Base-by-base conservation (phyloP, 53 echinoderm and acorn worm genomes). In the Apostichopus leukothele region DNA sequence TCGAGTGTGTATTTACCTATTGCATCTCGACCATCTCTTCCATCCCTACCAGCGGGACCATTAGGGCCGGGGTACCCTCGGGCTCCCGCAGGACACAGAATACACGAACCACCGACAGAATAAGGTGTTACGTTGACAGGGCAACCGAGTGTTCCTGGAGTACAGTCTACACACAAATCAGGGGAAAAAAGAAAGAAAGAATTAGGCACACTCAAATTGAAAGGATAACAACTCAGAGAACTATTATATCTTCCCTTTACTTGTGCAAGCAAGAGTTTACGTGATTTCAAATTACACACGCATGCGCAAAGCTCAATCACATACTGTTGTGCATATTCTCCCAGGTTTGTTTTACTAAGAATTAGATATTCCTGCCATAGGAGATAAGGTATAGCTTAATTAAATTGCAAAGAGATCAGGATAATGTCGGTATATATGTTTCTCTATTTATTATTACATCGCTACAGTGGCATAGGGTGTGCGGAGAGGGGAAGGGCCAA, bases 1-100 rank as follows among this genome's bases (percentile, higher is more conserved):
- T 21, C 20, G 5, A 51, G 23, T 76, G 23, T 51, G 18, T 50
- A 12, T 59, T 77, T 51, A 81, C 81, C 60, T 12, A 81, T 81
- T 81, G 81, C 81, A 19, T 71, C 71, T 71, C 71, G 18, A 71
- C 71, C 71, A 18, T 81, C 81, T 59, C 81, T 81, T 22, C 81
- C 81, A 57, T 81, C 81, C 59, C 81, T 59, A 22, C 81, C 81
- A 59, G 81, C 50, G 1, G 81, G 81, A 3, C 81, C 81, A 13
- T n/a, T n/a, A 10, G 81, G 81, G 51, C 81, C 81, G 18, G 81
- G 0, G 12, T 54, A 59, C 22, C 81, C 81, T 4, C 81, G 81
- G 25, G 81, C 55, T 52, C 81, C 60, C 54, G 81, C 81, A 5
- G 81, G 81, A 81, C 81, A 81, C 4, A 81, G 81, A 19, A 81